phyloP scores from a whole-genome alignment of 2,113 vertebrate genomes.

The Hippocampus mohnikei region DNA sequence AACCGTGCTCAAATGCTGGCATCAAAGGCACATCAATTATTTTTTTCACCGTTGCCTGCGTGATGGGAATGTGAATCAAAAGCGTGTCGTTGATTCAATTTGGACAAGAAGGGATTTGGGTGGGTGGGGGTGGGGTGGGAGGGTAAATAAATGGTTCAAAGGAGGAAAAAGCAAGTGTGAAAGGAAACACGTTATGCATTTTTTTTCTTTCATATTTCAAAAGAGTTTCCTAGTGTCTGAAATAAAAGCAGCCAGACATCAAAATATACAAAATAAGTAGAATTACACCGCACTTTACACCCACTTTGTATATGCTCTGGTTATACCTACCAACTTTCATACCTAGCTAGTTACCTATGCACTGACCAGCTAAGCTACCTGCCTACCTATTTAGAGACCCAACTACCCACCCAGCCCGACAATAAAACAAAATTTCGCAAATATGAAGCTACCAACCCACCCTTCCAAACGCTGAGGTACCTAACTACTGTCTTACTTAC shows the following conservation, averaged over 20 bases:
- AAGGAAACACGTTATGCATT: not conserved
- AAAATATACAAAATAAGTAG: not conserved
- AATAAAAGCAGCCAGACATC: not conserved
- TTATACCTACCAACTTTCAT: not conserved
- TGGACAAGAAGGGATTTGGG: not conserved
- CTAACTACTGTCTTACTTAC: not conserved
- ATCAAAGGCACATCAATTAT: constrained; percentile 11
- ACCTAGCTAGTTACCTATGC: too few species aligned
- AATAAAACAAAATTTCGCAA: not conserved
- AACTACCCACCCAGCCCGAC: not conserved
- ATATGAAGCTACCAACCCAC: not conserved
- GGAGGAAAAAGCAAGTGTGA: not conserved
- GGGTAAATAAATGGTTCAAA: constrained; percentile 2
- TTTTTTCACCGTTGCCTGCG: not conserved
- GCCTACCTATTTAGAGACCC: not conserved
- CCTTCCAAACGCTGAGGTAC: not conserved
- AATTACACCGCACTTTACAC: not conserved
- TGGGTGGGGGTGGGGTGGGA: not conserved
- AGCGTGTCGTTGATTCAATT: not conserved
- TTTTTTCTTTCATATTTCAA: not conserved
- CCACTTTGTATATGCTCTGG: not conserved
- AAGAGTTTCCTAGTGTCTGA: not conserved
- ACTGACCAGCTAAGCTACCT: too few species aligned
- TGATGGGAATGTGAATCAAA: not conserved
- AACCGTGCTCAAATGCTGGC: not conserved